Evolutionary conservation across 2,113 vertebrate species (phyloP).

Genomic region (Python bivittatus): DNA sequence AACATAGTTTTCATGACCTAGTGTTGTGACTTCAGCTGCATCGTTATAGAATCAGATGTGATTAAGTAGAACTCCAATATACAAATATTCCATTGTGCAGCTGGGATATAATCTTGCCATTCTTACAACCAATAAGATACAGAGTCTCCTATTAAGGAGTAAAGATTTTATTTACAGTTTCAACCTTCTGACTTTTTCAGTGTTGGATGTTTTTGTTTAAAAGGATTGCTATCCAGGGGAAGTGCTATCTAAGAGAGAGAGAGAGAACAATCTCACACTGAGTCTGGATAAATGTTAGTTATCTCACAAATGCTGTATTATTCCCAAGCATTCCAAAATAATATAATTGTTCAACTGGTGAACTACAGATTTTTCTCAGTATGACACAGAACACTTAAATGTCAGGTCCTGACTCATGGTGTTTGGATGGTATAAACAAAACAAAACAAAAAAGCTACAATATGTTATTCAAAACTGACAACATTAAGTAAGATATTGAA

Average conservation of each 20-base stretch:
- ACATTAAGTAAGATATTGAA: slow-evolving; percentile 55
- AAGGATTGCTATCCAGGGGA: slow-evolving; percentile 28
- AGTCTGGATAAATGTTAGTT: slow-evolving; percentile 61
- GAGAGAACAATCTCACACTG: slow-evolving; percentile 62
- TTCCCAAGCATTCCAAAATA: slow-evolving; percentile 64
- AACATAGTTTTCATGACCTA: slow-evolving; percentile 51
- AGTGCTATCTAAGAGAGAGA: slow-evolving; percentile 45
- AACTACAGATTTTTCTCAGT: slow-evolving; percentile 74
- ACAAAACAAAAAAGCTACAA: slow-evolving; percentile 47
- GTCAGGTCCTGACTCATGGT: slow-evolving; percentile 74
- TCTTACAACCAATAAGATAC: slow-evolving; percentile 45
- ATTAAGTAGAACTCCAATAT: slow-evolving; percentile 47
- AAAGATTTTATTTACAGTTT: slow-evolving; percentile 52
- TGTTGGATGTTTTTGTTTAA: slow-evolving; percentile 46
- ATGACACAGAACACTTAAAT: slow-evolving; percentile 73
- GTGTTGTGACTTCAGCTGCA: slow-evolving; percentile 56
- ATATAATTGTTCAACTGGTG: slow-evolving; percentile 59
- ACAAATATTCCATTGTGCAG: slow-evolving; percentile 47
- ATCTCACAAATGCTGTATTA: slow-evolving; percentile 62
- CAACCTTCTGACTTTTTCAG: slow-evolving; percentile 32
- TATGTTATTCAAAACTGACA: slow-evolving; percentile 59
- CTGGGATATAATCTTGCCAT: slow-evolving; percentile 45
- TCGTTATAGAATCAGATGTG: slow-evolving; percentile 63
- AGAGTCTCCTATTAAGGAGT: slow-evolving; percentile 49
- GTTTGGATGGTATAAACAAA: slow-evolving; percentile 70